Evolutionary conservation across 1,140 invertebrate species (phyloP), one percentile per base, ranked within the genome.

Genomic region (Lethrus apterus): DNA sequence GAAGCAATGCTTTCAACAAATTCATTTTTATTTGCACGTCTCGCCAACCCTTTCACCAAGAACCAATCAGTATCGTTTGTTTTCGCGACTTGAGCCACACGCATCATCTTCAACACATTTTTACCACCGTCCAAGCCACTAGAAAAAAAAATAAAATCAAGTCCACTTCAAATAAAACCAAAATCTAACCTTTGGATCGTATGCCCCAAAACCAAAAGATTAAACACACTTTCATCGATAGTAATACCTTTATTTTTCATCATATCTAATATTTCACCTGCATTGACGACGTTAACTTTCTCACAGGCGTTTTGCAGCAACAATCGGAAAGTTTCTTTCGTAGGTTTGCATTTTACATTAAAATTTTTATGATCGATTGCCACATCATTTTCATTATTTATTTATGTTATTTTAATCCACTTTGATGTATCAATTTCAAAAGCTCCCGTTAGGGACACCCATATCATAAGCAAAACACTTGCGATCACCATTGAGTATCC

Each of bases 401-500:
- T 46, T 51, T 54, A n/a, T n/a, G n/a, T n/a, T n/a, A n/a, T n/a
- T n/a, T n/a, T n/a, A n/a, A n/a, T n/a, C n/a, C n/a, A n/a, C n/a
- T n/a, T n/a, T n/a, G n/a, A n/a, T n/a, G n/a, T n/a, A 54, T 75
- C 74, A 15, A 68, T 69, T 56, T 77, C 73, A 50, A 70, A 69
- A n/a, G 77, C 78, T 57, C 74, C 70, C 23, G 69, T 70, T 51
- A 79, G 58, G 3, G 81, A 83, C 31, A 80, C 75, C 82, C 82
- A 85, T 59, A 86, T 77, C 80, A 86, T 84, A 50, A 87, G 65
- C 41, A 82, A 61, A 3, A 86, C 60, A 4, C 76, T 75, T 30
- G 82, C 70, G 50, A 84, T 72, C 46, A 87, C 70, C 54, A 86
- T 68, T 34, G 70, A 69, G 66, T 85, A 85, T 54, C 81, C 80